Evolutionary conservation across 2,888 invertebrate species (phyloP), one percentile per base, ranked within the genome.

Genomic region (Apamea epomidion): DNA sequence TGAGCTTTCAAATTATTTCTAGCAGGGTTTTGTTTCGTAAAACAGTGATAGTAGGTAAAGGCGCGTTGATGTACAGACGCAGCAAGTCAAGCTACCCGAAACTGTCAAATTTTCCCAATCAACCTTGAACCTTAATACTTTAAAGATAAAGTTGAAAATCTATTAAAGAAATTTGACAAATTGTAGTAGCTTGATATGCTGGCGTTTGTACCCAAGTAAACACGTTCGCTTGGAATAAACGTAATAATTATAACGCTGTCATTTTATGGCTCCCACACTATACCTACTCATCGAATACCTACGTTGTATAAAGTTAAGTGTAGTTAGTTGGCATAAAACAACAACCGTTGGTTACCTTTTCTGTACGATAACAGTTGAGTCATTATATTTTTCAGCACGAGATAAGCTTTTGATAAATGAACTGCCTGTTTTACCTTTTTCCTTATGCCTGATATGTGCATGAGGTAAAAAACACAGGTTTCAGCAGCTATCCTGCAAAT

Each of bases 401-500:
- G 72, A 76, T 82, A 85, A 67, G 75, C 58, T 78, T 82, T 82
- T 76, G 54, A 76, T 74, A 68, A 75, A 74, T 85, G 2, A 54
- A 65, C 6, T 70, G 74, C 70, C 29, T 42, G 4, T 72, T 74
- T 64, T 64, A 51, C 3, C 14, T 81, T 74, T 84, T 71, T 71
- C 84, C 80, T 79, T 45, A 54, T 37, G 8, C 29, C 32, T 74
- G 64, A 74, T 65, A 18, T 58, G 51, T 54, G 58, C 18, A 71
- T 16, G 62, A 83, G 79, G 83, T 79, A 83, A 83, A 82, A 80
- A 75, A 60, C 54, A 62, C 18, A 54, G 18, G 42, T 58, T 72
- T 67, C 18, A 45, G 10, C 48, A 58, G 14, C 12, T 42, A 64
- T 79, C 37, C 58, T 58, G 69, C 67, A 51, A 29, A 54, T 83